Conservation (phyloP, 2,888 invertebrate genomes). For the Polyploca ridens region DNA sequence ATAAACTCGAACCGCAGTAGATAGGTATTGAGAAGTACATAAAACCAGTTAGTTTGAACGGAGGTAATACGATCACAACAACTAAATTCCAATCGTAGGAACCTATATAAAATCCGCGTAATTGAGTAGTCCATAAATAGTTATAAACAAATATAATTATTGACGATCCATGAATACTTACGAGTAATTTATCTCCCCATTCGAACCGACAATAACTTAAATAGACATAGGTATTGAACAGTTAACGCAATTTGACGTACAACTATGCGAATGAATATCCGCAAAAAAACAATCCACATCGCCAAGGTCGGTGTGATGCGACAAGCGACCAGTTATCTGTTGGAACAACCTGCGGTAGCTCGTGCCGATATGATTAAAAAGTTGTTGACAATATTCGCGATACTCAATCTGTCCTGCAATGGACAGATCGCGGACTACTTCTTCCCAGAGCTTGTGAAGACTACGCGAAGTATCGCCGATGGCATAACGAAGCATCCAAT, state of each 20-base stretch:
- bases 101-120: neutral
- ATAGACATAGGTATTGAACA: neutral
- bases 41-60: too few relatives aligned
- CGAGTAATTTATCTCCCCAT: neutral
- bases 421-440: constrained; percentile 35
- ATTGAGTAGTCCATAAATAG: neutral
- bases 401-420: constrained; percentile 22
- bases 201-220: neutral
- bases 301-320: constrained; percentile 39
- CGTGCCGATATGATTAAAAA: constrained; percentile 38
- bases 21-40: too few relatives aligned
- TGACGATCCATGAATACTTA: neutral
- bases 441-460: constrained; percentile 30
- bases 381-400: constrained; percentile 26
- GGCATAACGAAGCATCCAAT: constrained; percentile 33
- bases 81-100: neutral
- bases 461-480: constrained; percentile 28
- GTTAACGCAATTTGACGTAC: neutral
- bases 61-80: too few relatives aligned
- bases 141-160: neutral
- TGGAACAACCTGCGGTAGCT: constrained; percentile 29
- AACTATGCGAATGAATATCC: neutral
- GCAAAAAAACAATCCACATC: constrained; percentile 32
- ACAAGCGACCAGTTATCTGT: constrained; percentile 34
- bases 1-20: too few relatives aligned